Evolutionary conservation across 2,113 vertebrate genomes (phyloP), one percentile per base, ranked within the genome.

Genomic region (Abramis brama): DNA sequence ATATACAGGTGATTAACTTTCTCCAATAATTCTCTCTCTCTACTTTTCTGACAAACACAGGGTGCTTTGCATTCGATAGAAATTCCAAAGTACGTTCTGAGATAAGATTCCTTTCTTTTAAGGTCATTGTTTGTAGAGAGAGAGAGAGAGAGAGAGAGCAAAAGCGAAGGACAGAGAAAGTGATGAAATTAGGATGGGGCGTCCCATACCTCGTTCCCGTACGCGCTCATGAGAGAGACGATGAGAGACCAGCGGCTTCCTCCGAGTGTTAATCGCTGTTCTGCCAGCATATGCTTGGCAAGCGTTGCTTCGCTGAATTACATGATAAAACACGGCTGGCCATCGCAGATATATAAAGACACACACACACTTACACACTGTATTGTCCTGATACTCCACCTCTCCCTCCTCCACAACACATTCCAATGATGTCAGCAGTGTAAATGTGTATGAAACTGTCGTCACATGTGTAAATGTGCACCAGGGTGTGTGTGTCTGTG

Each of bases 101-200:
- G 93, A 95, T 94, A 94, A 94, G 93, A 92, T 92, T 93, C 92
- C 89, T 91, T 90, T 75, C 50, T 82, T 66, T 87, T 94, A 88
- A 94, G 87, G 87, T 94, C 92, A 93, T 70, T 91, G 87, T 91
- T 91, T 87, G 50, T 80, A 27, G 27, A 86, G 57, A 86, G 33
- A 74, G 76, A 76, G 82, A 57, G 74, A 86, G 57, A 19, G 9
- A 60, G 76, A 81, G 82, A 57, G 68, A 84, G 57, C 50, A 59
- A 62, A 7, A 57, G 68, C 64, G 82, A 87, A 74, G 76, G 60
- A 60, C 78, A 85, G 78, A 55, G 59, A 30, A 36, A 76, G 70
- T 33, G 80, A 80, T 82, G 82, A 86, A 75, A 78, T 30, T 82
- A 82, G 60, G 36, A 23, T 36, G 60, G 73, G 45, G 77, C 45